Conservation (phyloP, 1,140 invertebrate species). For the Coptotermes formosanus region DNA sequence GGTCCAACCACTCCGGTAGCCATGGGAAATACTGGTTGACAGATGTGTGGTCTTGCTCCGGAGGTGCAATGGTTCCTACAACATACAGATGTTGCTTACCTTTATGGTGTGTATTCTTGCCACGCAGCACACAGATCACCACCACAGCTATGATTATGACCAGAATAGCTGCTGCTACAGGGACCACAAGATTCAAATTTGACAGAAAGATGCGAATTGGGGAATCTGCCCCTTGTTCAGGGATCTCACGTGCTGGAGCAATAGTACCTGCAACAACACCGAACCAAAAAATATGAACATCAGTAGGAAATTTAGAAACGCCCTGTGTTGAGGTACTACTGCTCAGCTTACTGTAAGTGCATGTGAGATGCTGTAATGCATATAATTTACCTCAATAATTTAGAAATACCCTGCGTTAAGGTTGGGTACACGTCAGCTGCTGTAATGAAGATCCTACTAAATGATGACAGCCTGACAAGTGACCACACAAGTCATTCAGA, state of each 20-base stretch:
- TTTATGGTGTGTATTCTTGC: slow-evolving; percentile 78
- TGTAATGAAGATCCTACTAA: too few relatives aligned
- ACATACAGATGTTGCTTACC: slow-evolving; percentile 56
- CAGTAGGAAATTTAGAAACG: neutral
- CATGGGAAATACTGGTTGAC: slow-evolving; percentile 68
- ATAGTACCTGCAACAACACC: slow-evolving; percentile 83
- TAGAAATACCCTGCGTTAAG: too few relatives aligned
- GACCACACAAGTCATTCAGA: too few relatives aligned
- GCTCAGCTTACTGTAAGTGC: neutral
- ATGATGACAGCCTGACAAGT: too few relatives aligned
- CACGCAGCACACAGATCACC: slow-evolving; percentile 84
- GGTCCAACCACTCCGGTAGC: slow-evolving; percentile 81
- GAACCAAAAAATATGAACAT: neutral
- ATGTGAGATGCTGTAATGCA: neutral
- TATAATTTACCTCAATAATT: too few relatives aligned
- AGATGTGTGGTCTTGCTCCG: slow-evolving; percentile 60
- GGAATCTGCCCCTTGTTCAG: slow-evolving; percentile 64
- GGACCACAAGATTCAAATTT: slow-evolving; percentile 90
- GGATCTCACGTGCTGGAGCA: slow-evolving; percentile 83
- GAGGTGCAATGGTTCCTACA: slow-evolving; percentile 76
- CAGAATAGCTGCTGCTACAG: slow-evolving; percentile 85
- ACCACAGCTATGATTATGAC: slow-evolving; percentile 90
- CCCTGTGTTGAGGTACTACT: neutral
- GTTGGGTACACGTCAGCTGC: too few relatives aligned
- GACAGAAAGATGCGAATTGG: slow-evolving; percentile 78